A percentile compares a stretch with the other conserved stretches of the same genome.
These are phyloP conservation scores for Habrosyne pyritoides DNA, from an alignment of 2,888 invertebrate species.

Conservation along the genomic window DNA sequence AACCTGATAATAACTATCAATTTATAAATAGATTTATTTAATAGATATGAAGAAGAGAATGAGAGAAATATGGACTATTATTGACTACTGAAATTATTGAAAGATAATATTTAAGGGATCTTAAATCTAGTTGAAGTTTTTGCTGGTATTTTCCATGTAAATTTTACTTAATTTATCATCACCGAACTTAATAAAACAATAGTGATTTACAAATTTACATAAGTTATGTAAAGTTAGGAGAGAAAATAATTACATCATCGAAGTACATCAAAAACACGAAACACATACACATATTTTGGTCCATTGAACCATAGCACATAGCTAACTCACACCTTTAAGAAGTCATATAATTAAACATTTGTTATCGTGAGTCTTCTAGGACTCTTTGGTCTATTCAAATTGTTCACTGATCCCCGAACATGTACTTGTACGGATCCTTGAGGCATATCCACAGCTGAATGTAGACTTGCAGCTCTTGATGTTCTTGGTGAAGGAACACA, in stretches of 20 bases:
- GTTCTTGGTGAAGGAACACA: slow-evolving; percentile 68
- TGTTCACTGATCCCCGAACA: slow-evolving; percentile 65
- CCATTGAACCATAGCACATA: slow-evolving; percentile 36
- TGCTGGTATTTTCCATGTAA: slow-evolving; percentile 15
- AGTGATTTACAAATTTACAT: not conserved
- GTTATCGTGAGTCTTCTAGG: slow-evolving; percentile 72
- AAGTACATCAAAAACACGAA: slow-evolving; percentile 15
- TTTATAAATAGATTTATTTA: slow-evolving; percentile 20
- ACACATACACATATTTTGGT: slow-evolving; percentile 36
- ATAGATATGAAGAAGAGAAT: slow-evolving; percentile 55
- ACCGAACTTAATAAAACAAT: not conserved
- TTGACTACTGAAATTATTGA: slow-evolving; percentile 41
- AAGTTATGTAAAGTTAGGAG: slow-evolving; percentile 12
- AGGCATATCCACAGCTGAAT: slow-evolving; percentile 70
- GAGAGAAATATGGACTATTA: slow-evolving; percentile 37
- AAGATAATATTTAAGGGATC: slow-evolving; percentile 33
- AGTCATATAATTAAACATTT: slow-evolving; percentile 52
- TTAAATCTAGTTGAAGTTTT: slow-evolving; percentile 18
- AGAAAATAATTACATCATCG: slow-evolving; percentile 15
- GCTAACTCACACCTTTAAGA: slow-evolving; percentile 14
- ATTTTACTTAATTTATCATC: too few relatives aligned
- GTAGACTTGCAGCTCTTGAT: slow-evolving; percentile 71
- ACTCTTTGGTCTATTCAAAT: slow-evolving; percentile 67
- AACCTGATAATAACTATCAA: slow-evolving; percentile 9
- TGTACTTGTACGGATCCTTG: slow-evolving; percentile 72